These are phyloP conservation scores for Emys orbicularis DNA, from an alignment of 2,797 vertebrate genomes.

Conservation along the genomic window DNA sequence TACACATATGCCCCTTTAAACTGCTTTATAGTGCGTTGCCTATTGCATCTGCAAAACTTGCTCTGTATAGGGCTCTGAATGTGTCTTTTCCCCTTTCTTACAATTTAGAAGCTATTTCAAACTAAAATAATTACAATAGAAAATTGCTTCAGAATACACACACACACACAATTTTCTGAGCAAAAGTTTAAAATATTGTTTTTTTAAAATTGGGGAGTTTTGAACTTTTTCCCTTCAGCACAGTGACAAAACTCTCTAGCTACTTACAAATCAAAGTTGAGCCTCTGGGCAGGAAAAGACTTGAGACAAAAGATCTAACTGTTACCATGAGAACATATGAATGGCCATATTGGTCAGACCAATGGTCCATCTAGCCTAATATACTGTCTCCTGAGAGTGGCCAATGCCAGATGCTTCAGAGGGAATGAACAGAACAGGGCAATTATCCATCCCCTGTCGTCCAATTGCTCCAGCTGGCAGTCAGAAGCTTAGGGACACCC, in stretches of 20 bases:
- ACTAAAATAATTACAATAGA: background rate
- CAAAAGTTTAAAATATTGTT: constrained; percentile 51
- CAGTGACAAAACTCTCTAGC: constrained; percentile 52
- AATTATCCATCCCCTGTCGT: background rate
- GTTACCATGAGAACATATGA: background rate
- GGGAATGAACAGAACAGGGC: background rate
- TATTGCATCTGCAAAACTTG: rapidly evolving
- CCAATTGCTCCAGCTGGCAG: background rate
- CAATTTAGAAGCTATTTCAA: background rate
- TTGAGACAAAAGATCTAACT: no score
- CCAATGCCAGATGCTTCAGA: background rate
- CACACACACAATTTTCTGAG: constrained; percentile 60
- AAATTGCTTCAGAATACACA: constrained; percentile 56
- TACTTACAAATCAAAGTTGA: constrained; percentile 32
- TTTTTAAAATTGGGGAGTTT: constrained; percentile 47
- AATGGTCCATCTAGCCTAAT: background rate
- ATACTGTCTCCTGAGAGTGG: background rate
- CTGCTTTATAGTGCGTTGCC: rapidly evolving
- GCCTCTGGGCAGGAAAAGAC: constrained; percentile 41
- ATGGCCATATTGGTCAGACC: background rate
- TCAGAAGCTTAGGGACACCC: background rate
- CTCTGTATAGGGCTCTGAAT: rapidly evolving
- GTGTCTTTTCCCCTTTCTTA: background rate
- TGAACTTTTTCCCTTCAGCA: constrained; percentile 14
- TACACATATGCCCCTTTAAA: rapidly evolving